phyloP scores from a whole-genome alignment of 2,797 vertebrate genomes.

The Epinephelus malabaricus region DNA sequence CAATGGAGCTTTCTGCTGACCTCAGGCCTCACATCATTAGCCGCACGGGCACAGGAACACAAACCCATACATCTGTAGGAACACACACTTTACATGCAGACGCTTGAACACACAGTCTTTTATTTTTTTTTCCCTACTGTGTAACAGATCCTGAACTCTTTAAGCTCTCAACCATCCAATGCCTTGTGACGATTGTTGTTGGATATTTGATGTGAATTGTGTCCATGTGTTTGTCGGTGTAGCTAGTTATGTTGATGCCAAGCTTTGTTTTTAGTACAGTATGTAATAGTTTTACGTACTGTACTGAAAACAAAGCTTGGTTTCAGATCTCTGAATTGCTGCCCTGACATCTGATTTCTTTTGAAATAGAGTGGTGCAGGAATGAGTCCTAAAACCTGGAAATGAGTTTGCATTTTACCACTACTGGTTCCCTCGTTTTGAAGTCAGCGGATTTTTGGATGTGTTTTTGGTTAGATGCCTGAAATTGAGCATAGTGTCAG shows the following conservation, averaged over 20 bases:
- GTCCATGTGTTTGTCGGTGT: neutral
- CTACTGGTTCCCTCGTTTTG: too few relatives aligned
- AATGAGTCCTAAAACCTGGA: too few relatives aligned
- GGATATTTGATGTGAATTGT: neutral
- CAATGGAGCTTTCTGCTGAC: slow-evolving; percentile 34
- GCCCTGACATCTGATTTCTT: too few relatives aligned
- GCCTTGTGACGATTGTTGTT: neutral
- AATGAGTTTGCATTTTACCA: too few relatives aligned
- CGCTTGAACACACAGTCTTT: neutral
- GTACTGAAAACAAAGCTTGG: neutral
- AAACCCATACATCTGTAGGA: neutral
- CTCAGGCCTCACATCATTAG: slow-evolving; percentile 36
- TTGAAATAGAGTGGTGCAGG: too few relatives aligned
- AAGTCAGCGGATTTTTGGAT: too few relatives aligned
- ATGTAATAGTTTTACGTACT: too few relatives aligned
- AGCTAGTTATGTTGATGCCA: neutral
- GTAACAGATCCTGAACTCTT: neutral
- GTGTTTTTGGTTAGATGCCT: too few relatives aligned
- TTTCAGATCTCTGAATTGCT: neutral
- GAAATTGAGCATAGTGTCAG: too few relatives aligned
- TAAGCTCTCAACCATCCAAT: neutral
- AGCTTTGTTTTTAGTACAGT: too few relatives aligned
- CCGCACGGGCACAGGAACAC: neutral
- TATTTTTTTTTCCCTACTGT: neutral
- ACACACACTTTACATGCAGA: neutral